Evolutionary conservation across 2,113 vertebrate species (phyloP).

Genomic region (Bucco capensis): DNA sequence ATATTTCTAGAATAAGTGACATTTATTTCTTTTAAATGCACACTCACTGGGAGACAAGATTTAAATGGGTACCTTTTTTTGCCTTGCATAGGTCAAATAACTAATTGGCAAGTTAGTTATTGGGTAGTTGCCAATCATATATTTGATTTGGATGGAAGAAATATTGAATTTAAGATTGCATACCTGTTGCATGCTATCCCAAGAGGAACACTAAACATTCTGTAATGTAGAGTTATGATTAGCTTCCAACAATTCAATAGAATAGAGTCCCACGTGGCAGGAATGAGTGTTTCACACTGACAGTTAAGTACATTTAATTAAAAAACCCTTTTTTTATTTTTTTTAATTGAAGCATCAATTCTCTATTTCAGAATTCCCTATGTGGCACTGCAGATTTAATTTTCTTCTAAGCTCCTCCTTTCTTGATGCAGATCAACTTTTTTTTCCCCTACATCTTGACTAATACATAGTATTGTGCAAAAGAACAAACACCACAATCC

Average conservation of each 20-base stretch:
- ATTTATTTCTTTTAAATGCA: conserved; percentile 60
- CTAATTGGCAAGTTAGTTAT: conserved; percentile 21
- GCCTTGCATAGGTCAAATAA: conserved; percentile 15
- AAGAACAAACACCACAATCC: not conserved
- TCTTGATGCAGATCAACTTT: not conserved
- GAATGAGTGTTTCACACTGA: not conserved
- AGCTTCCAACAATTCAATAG: conserved; percentile 21
- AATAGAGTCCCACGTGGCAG: not conserved
- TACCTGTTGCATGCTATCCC: not conserved
- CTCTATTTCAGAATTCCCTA: not conserved
- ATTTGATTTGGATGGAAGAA: conserved; percentile 31
- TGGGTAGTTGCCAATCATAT: conserved; percentile 43
- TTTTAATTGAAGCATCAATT: not conserved
- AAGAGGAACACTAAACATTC: conserved; percentile 24
- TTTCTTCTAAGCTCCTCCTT: not conserved
- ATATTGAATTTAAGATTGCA: conserved; percentile 8
- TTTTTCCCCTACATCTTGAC: not conserved
- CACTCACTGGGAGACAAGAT: conserved; percentile 13
- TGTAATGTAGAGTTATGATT: conserved; percentile 40
- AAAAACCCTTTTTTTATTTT: not conserved
- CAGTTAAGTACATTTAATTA: conserved; percentile 27
- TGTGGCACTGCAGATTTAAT: not conserved
- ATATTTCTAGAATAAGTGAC: conserved; percentile 51
- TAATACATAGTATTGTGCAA: not conserved
- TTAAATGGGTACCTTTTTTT: not conserved